Conservation (phyloP, 2,888 invertebrate genomes). For the Saturnia pavonia region DNA sequence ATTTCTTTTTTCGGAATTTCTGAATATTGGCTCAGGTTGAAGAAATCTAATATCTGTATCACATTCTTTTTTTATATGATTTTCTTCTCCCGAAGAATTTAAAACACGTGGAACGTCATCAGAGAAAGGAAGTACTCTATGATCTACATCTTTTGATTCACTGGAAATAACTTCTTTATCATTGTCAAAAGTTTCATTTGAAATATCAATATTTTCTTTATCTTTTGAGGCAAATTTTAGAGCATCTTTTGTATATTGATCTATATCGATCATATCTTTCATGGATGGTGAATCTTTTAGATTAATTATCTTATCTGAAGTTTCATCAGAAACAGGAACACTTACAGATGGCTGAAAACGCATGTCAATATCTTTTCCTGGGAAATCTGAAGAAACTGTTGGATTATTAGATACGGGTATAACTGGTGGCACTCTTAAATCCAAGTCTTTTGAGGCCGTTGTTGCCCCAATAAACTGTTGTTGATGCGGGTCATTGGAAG, state of each 20-base stretch:
- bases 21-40: slow-evolving; percentile 73
- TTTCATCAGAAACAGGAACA: slow-evolving; percentile 44
- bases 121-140: slow-evolving; percentile 72
- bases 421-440: slow-evolving; percentile 71
- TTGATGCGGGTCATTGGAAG: slow-evolving; percentile 51
- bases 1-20: slow-evolving; percentile 70
- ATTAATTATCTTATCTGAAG: slow-evolving; percentile 33
- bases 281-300: slow-evolving; percentile 50
- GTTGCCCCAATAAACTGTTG: slow-evolving; percentile 48
- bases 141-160: slow-evolving; percentile 75
- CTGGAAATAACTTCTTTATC: slow-evolving; percentile 51
- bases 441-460: slow-evolving; percentile 65
- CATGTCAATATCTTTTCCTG: slow-evolving; percentile 77
- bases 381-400: slow-evolving; percentile 54
- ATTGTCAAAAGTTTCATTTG: slow-evolving; percentile 62
- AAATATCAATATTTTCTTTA: slow-evolving; percentile 73
- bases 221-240: slow-evolving; percentile 75
- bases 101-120: slow-evolving; percentile 53
- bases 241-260: slow-evolving; percentile 80
- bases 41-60: slow-evolving; percentile 76
- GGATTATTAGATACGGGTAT: slow-evolving; percentile 50
- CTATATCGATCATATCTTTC: slow-evolving; percentile 77
- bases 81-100: slow-evolving; percentile 44
- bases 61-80: slow-evolving; percentile 50
- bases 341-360: slow-evolving; percentile 63